Evolutionary conservation across 2,113 vertebrate species (phyloP), one percentile per base, ranked within the genome.

Genomic region (Bubalus kerabau): DNA sequence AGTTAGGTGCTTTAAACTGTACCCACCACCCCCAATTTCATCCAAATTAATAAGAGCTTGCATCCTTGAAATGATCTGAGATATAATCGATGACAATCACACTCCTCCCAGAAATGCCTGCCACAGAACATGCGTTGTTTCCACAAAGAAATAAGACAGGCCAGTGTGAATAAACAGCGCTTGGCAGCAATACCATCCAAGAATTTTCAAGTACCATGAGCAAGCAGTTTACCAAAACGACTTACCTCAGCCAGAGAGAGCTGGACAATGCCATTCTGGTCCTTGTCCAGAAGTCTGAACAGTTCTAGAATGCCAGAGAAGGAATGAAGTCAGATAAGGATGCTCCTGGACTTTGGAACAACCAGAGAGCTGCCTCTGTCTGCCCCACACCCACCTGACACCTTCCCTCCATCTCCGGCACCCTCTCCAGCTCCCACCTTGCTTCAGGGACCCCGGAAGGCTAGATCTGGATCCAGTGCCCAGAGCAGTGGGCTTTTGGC

Each of bases 241-340:
- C 30, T 98, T 97, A 99, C 99, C 98, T 99, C 98, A 96, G 98
- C 94, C 97, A 99, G 84, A 85, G 98, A 98, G 11, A 99, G 97
- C 36, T 97, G 98, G 62, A 99, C 30, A 7, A 50, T 57, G 95
- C 98, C 98, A 26, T 24, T 93, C 80, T 96, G 98, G 36, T 98
- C 97, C 98, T 98, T 98, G 96, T 99, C 98, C 97, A 99, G 87
- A 19, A 98, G 97, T 13, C 32, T 43, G 94, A 99, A 99, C 21
- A 98, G 52, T 97, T 98, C 99, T 99, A 94, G 95, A 98, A 98
- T 32, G 23, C 7, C 64, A 83, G 71, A 97, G 96, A 78, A 60
- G 4, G 24, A 46, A 6, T 16, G 3, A 46, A 57, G 40, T 93
- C 12, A 6, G 30, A 14, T 2, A 36, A 84, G 71, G 76, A 52